Conservation (phyloP, 2,797 vertebrate species). For the Falco peregrinus region DNA sequence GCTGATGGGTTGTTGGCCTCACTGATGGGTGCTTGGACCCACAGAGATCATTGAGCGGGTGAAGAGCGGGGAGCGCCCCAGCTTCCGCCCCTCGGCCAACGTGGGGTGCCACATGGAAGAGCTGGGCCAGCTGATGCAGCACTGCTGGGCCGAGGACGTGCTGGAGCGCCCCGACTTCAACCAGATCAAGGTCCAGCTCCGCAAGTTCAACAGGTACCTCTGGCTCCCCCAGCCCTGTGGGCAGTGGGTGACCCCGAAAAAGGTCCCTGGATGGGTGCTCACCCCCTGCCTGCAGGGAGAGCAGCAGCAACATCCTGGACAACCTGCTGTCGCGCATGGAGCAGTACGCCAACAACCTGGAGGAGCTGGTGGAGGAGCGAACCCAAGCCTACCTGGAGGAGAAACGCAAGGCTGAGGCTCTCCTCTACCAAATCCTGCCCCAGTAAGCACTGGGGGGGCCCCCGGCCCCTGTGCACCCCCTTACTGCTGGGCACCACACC, state of each 20-base stretch:
- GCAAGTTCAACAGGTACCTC: conserved; percentile 89
- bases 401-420: conserved; percentile 90
- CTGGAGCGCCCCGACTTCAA: conserved; percentile 91
- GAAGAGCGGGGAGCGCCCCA: conserved; percentile 85
- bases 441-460: conserved; percentile 81
- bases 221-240: accelerated
- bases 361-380: conserved; percentile 93
- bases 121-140: conserved; percentile 90
- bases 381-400: conserved; percentile 95
- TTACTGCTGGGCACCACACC: neutral
- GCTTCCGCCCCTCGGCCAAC: conserved; percentile 83
- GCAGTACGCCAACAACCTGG: conserved; percentile 95
- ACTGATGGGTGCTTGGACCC: neutral
- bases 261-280: accelerated
- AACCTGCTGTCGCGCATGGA: conserved; percentile 95
- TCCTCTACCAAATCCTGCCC: conserved; percentile 95
- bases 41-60: conserved; percentile 92
- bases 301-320: conserved; percentile 91
- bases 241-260: neutral
- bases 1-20: accelerated
- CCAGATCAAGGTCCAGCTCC: conserved; percentile 87
- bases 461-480: neutral
- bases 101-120: conserved; percentile 86
- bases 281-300: conserved; percentile 76
- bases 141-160: conserved; percentile 92